phyloP scores from a whole-genome alignment of 2,888 invertebrate species.

The Macropis europaea region DNA sequence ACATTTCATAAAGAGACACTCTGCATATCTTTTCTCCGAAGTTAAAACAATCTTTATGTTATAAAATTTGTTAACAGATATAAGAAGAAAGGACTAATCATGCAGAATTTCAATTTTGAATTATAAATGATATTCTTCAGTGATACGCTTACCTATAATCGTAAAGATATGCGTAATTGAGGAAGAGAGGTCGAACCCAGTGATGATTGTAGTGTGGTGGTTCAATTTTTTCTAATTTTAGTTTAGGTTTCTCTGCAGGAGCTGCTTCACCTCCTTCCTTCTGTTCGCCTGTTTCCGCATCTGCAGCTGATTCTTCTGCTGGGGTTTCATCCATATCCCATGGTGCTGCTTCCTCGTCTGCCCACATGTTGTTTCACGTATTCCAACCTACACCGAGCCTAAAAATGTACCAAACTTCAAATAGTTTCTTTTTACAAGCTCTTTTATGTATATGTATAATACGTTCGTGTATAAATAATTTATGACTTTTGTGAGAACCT shows the following conservation, averaged over 20 bases:
- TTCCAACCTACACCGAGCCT: background rate
- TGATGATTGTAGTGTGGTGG: constrained; percentile 88
- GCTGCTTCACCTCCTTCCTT: constrained; percentile 80
- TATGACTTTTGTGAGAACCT: too few species aligned
- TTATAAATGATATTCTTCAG: too few species aligned
- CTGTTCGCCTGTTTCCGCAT: constrained; percentile 76
- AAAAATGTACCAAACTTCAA: background rate
- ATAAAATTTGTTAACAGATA: too few species aligned
- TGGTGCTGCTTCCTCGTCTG: constrained; percentile 72
- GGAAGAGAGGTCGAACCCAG: constrained; percentile 92
- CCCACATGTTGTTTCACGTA: constrained; percentile 59
- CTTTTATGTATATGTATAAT: too few species aligned
- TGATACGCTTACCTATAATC: constrained; percentile 83
- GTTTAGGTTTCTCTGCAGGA: constrained; percentile 69
- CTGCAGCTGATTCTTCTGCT: constrained; percentile 70
- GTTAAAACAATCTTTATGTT: too few species aligned
- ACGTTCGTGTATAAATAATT: too few species aligned
- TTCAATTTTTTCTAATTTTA: constrained; percentile 81
- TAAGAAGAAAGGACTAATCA: too few species aligned
- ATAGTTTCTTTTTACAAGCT: background rate
- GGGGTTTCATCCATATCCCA: constrained; percentile 73
- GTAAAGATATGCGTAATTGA: constrained; percentile 91
- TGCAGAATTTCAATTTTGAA: too few species aligned
- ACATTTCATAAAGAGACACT: too few species aligned
- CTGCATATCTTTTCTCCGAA: too few species aligned